phyloP scores from a whole-genome alignment of 2,888 invertebrate genomes.

The Hemithea aestivaria region DNA sequence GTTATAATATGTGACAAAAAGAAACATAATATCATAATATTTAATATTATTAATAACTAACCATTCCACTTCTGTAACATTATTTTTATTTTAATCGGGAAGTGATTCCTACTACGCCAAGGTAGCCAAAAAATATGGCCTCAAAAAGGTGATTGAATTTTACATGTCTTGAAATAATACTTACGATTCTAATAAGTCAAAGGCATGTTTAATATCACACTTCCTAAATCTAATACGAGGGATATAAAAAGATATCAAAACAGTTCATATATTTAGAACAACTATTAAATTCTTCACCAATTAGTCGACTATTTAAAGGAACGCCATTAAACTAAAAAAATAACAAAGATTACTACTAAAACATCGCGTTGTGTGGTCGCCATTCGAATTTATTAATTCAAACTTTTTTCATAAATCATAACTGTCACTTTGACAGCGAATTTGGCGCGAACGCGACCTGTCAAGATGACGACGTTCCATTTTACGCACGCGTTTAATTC shows the following conservation, averaged over 20 bases:
- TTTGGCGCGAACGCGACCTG: constrained; percentile 57
- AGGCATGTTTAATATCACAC: too few relatives aligned
- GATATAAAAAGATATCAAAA: constrained; percentile 7
- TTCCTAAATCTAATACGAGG: too few relatives aligned
- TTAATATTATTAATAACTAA: too few relatives aligned
- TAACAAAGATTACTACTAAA: constrained; percentile 28
- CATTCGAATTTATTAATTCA: constrained; percentile 58
- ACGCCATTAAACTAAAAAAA: constrained; percentile 25
- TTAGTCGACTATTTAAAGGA: constrained; percentile 28
- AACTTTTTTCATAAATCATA: constrained; percentile 56
- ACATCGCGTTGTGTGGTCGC: constrained; percentile 53
- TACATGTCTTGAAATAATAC: too few relatives aligned
- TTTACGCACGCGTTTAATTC: constrained; percentile 40
- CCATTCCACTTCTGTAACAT: too few relatives aligned
- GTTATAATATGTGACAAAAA: too few relatives aligned
- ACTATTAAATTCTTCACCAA: constrained; percentile 33
- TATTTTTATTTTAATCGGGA: too few relatives aligned
- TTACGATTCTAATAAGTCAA: too few relatives aligned
- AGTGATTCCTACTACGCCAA: too few relatives aligned
- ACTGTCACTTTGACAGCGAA: constrained; percentile 56
- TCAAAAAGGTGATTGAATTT: too few relatives aligned
- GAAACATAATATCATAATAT: too few relatives aligned
- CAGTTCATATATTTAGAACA: constrained; percentile 21
- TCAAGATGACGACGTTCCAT: constrained; percentile 36
- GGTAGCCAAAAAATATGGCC: too few relatives aligned